Evolutionary conservation across 2,113 vertebrate genomes (phyloP).

Genomic region (Bucco capensis): DNA sequence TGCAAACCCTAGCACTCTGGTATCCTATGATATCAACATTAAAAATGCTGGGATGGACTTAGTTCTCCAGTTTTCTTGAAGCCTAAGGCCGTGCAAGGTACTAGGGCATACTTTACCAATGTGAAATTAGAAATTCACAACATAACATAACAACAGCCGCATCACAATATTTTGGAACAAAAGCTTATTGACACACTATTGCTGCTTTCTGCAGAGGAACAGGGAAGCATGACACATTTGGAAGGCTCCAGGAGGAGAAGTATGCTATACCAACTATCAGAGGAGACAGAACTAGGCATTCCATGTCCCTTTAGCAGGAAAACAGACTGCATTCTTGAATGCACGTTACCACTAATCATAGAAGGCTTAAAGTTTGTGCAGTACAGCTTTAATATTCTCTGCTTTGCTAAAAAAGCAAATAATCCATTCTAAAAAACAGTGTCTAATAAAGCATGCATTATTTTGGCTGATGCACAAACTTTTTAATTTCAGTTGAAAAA

Average conservation of each 20-base stretch:
- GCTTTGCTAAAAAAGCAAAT: not conserved
- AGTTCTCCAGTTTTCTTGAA: not conserved
- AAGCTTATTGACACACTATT: rapidly evolving
- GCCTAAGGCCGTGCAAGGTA: not conserved
- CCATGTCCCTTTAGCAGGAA: not conserved
- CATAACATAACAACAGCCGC: not conserved
- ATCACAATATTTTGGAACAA: not conserved
- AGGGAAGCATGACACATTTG: not conserved
- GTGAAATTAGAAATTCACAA: not conserved
- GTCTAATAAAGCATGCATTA: not conserved
- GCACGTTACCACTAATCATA: not conserved
- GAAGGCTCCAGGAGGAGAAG: not conserved
- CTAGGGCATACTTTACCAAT: not conserved
- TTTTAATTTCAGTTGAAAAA: not conserved
- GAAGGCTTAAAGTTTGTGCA: not conserved
- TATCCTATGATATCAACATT: not conserved
- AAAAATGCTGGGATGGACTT: not conserved
- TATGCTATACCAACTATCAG: not conserved
- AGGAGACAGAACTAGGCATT: not conserved
- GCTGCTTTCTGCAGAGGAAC: not conserved
- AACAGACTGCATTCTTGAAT: not conserved
- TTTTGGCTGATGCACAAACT: not conserved
- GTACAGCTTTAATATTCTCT: not conserved
- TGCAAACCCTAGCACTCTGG: not conserved
- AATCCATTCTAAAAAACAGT: not conserved